Percentiles rank a stretch among this genome's conserved stretches.
Conservation (phyloP, 53 echinoderm and acorn worm genomes). For the Holothuria leucospilota region DNA sequence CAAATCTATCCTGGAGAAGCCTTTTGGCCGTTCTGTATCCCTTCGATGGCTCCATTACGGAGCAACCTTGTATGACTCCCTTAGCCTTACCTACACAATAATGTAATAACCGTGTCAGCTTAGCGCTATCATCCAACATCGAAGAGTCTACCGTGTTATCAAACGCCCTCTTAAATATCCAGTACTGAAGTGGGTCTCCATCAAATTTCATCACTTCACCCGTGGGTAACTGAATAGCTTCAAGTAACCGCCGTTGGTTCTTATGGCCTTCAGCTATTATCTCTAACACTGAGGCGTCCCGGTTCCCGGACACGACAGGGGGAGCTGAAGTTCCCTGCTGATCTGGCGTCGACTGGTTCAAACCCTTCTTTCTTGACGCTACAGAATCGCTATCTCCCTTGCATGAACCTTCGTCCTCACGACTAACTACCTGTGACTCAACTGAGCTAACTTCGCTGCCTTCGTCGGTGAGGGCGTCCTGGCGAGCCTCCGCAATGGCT, state of each 20-base stretch:
- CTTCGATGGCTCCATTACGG: constrained; percentile 20
- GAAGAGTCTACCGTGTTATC: constrained; percentile 19
- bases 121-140: neutral
- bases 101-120: constrained; percentile 32
- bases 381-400: neutral
- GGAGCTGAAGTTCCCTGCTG: neutral
- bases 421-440: neutral
- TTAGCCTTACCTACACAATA: constrained; percentile 38
- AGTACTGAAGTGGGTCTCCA: constrained; percentile 41
- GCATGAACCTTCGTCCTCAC: too few relatives aligned
- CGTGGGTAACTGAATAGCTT: constrained; percentile 47
- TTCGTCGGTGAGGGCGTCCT: neutral
- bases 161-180: constrained; percentile 41
- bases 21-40: constrained; percentile 44
- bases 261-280: neutral
- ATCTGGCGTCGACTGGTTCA: neutral
- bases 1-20: constrained; percentile 43
- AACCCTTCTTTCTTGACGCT: neutral
- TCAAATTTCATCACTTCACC: constrained; percentile 20
- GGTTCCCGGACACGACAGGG: neutral
- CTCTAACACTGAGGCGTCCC: neutral
- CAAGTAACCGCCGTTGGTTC: constrained; percentile 33
- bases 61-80: constrained; percentile 25
- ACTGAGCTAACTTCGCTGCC: neutral
- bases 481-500: neutral